Conservation (phyloP, 2,113 vertebrate genomes). For the Myotis lucifugus region DNA sequence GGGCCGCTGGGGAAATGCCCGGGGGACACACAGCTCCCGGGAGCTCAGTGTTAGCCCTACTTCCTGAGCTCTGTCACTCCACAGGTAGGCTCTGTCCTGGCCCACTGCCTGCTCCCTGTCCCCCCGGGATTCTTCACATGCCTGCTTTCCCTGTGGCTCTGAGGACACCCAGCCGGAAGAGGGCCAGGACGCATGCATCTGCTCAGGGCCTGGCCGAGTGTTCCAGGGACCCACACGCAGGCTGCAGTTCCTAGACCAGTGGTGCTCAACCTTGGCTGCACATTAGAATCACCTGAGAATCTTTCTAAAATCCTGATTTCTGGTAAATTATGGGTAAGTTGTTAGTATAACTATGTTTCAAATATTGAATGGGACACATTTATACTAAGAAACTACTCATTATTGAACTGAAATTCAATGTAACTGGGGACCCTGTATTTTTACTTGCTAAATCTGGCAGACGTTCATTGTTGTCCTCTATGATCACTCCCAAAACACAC, state of each 20-base stretch:
- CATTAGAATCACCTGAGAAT: no score
- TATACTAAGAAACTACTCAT: not conserved
- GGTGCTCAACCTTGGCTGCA: no score
- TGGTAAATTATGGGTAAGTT: not conserved
- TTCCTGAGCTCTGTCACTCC: not conserved
- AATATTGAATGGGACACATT: not conserved
- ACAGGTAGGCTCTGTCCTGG: slow-evolving; percentile 89
- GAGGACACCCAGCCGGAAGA: slow-evolving; percentile 87
- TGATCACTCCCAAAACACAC: not conserved
- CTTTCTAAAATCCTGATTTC: no score
- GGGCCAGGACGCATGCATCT: slow-evolving; percentile 88
- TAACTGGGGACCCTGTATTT: not conserved
- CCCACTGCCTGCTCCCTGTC: slow-evolving; percentile 83
- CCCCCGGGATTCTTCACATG: slow-evolving; percentile 88
- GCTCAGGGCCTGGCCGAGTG: slow-evolving; percentile 82
- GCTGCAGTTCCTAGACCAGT: not conserved
- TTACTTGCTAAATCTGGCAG: not conserved
- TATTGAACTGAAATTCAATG: not conserved
- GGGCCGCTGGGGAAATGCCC: not conserved
- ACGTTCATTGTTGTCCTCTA: not conserved
- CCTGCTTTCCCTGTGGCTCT: slow-evolving; percentile 88
- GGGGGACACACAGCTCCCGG: not conserved
- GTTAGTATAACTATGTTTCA: not conserved
- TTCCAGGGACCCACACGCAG: slow-evolving; percentile 86
- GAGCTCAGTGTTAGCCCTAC: not conserved